Evolutionary conservation across 2,888 invertebrate species (phyloP).

Genomic region (Ophion obscuratus): DNA sequence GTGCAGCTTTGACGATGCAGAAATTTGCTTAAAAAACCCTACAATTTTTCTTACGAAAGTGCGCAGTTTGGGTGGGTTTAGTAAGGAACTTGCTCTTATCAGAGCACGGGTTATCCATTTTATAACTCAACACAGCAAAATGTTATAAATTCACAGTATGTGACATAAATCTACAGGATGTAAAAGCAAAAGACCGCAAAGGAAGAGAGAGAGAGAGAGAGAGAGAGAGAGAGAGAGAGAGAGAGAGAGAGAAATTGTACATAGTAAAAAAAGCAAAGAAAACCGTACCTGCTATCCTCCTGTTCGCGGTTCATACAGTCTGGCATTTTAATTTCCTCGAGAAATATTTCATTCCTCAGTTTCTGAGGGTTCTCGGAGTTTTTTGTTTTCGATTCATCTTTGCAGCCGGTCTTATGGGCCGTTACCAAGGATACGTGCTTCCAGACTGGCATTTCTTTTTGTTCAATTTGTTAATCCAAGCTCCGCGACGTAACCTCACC

Average conservation of each 20-base stretch:
- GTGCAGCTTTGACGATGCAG: too few relatives aligned
- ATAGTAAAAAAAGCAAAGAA: constrained; percentile 64
- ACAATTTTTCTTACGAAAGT: too few relatives aligned
- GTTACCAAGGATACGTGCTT: constrained; percentile 22
- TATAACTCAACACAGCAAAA: not conserved
- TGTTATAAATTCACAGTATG: not conserved
- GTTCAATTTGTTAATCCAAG: constrained; percentile 2
- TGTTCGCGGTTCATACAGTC: constrained; percentile 49
- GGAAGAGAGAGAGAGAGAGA: constrained; percentile 19
- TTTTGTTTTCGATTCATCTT: constrained; percentile 46
- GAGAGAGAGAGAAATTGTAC: constrained; percentile 48
- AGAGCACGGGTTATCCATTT: not conserved
- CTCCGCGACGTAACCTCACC: constrained; percentile 30
- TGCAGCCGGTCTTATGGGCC: constrained; percentile 39
- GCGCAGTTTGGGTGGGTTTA: too few relatives aligned
- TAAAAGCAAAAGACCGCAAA: not conserved
- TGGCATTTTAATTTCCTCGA: constrained; percentile 76
- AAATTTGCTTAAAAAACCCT: too few relatives aligned
- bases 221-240: constrained; percentile 20
- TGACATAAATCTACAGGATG: not conserved
- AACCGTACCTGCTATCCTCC: constrained; percentile 18
- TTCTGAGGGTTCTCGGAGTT: constrained; percentile 38
- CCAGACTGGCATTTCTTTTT: constrained; percentile 10
- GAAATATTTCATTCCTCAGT: constrained; percentile 72
- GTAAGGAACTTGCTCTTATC: not conserved